Conservation (phyloP, 2,797 vertebrate species). For the Lycodopsis pacificus region DNA sequence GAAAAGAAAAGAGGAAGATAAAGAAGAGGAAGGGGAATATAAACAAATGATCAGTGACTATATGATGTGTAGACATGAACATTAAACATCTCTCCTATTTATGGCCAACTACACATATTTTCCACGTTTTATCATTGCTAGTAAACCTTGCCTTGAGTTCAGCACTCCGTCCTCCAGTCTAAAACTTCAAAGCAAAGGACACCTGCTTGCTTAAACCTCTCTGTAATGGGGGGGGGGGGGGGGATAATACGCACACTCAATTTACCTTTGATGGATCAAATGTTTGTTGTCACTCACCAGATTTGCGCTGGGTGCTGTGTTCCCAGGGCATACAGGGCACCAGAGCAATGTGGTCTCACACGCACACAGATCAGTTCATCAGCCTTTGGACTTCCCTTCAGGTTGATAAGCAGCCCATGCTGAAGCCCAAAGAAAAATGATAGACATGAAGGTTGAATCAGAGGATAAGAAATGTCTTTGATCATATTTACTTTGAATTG, state of each 20-base stretch:
- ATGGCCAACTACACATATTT: background rate
- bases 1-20: background rate
- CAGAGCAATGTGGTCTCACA: conserved; percentile 64
- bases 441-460: background rate
- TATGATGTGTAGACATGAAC: background rate
- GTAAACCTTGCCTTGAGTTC: background rate
- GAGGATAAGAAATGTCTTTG: background rate
- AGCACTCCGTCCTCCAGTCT: background rate
- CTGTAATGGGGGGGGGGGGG: background rate
- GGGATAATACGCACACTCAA: conserved; percentile 18
- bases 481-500: background rate
- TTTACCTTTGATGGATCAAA: conserved; percentile 18
- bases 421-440: conserved; percentile 41
- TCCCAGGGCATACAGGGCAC: conserved; percentile 80
- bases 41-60: background rate
- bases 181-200: conserved; percentile 21
- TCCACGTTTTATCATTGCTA: background rate
- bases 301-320: conserved; percentile 60
- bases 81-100: background rate
- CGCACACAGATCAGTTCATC: conserved; percentile 76
- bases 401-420: conserved; percentile 83
- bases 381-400: conserved; percentile 81
- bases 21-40: background rate
- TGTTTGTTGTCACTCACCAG: conserved; percentile 73
- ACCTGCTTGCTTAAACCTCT: background rate